These are phyloP conservation scores for Crypturellus tataupa DNA, from an alignment of 2,797 vertebrate species.

Conservation along the genomic window DNA sequence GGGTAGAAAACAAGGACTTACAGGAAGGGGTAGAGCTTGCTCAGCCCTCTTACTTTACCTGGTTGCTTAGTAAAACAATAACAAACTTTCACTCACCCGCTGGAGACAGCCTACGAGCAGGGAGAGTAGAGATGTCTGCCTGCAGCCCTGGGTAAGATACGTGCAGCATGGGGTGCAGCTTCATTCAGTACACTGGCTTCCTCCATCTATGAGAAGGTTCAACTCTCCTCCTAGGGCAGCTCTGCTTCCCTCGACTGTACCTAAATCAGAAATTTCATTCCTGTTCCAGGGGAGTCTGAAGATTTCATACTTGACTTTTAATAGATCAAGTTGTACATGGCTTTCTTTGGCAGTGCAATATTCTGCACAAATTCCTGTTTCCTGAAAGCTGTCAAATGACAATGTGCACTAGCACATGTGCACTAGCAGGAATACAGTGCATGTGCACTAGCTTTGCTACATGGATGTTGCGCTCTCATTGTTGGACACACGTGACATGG, in stretches of 20 bases:
- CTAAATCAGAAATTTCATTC: neutral
- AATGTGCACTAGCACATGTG: conserved; percentile 15
- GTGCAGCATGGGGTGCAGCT: neutral
- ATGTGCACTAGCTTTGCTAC: neutral
- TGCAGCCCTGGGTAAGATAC: neutral
- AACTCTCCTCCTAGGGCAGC: neutral
- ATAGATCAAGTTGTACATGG: neutral
- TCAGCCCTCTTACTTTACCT: neutral
- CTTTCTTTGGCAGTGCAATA: neutral
- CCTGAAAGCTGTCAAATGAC: conserved; percentile 35
- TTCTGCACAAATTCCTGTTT: conserved; percentile 42
- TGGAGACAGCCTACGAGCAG: neutral
- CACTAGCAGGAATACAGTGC: neutral
- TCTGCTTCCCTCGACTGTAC: neutral
- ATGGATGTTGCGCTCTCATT: neutral
- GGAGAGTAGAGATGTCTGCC: accelerated
- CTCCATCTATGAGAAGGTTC: neutral
- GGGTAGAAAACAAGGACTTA: neutral
- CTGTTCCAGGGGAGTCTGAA: neutral
- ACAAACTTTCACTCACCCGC: neutral
- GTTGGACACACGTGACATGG: neutral
- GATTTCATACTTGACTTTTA: neutral
- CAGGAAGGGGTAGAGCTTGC: neutral
- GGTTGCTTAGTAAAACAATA: neutral
- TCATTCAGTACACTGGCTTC: neutral